phyloP scores from a whole-genome alignment of 2,113 vertebrate species.

The Chionomys nivalis region DNA sequence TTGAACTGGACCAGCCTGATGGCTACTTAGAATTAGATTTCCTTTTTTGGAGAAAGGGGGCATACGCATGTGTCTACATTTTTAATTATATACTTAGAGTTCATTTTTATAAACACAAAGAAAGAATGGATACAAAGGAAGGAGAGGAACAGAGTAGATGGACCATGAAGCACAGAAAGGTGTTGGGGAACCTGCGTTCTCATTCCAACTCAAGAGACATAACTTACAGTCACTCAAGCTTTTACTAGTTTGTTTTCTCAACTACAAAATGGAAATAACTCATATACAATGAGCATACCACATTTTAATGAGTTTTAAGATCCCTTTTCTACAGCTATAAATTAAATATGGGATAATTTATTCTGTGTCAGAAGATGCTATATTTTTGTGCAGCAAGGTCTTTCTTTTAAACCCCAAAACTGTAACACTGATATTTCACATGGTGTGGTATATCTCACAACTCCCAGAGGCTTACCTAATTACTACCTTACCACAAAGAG shows the following conservation, averaged over 20 bases:
- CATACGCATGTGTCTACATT: background rate
- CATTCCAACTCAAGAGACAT: background rate
- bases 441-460: background rate
- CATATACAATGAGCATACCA: background rate
- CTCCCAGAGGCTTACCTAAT: conserved; percentile 4
- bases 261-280: background rate
- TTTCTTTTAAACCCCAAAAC: conserved; percentile 26
- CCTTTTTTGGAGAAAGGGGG: background rate
- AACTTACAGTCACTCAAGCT: background rate
- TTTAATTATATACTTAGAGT: background rate
- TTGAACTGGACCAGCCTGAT: background rate
- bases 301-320: conserved; percentile 46
- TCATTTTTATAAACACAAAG: background rate
- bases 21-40: background rate
- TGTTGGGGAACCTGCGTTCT: background rate
- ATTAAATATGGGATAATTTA: conserved; percentile 13
- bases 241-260: conserved; percentile 31
- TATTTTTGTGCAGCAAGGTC: conserved; percentile 20
- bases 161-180: too few relatives aligned
- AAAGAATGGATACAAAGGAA: background rate
- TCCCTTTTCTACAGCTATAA: background rate
- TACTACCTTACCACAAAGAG: conserved; percentile 23
- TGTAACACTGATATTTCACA: background rate
- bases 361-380: background rate
- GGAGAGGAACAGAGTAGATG: background rate